phyloP scores from a whole-genome alignment of 2,797 vertebrate species.

The Lerista edwardsae region DNA sequence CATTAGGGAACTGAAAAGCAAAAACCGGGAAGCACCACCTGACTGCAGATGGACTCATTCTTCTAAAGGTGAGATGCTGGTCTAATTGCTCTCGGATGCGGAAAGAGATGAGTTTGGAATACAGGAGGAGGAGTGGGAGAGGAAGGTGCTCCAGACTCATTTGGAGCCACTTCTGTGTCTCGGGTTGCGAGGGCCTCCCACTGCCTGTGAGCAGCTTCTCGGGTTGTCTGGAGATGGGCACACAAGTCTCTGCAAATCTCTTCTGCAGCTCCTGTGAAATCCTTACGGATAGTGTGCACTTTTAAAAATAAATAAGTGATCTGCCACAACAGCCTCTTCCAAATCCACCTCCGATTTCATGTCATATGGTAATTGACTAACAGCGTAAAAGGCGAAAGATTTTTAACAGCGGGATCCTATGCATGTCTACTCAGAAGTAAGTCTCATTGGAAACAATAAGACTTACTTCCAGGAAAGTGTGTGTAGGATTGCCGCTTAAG shows the following conservation, averaged over 20 bases:
- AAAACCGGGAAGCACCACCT: not conserved
- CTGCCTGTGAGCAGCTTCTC: not conserved
- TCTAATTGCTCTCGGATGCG: slow-evolving; percentile 30
- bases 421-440: too few species aligned
- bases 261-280: not conserved
- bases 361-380: too few species aligned
- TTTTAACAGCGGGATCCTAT: too few species aligned
- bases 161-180: not conserved
- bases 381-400: too few species aligned
- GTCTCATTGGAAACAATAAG: too few species aligned
- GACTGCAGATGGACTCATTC: slow-evolving; percentile 37
- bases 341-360: too few species aligned
- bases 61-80: slow-evolving; percentile 10
- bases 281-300: not conserved
- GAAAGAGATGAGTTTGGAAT: not conserved
- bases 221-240: not conserved
- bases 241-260: not conserved
- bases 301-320: too few species aligned
- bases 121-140: not conserved
- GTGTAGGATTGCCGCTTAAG: too few species aligned
- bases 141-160: not conserved
- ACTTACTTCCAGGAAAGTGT: too few species aligned
- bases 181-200: not conserved
- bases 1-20: slow-evolving; percentile 18
- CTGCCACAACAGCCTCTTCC: too few species aligned